Base-by-base conservation (phyloP, 2,888 invertebrate species). In the Agapetus fuscipes region DNA sequence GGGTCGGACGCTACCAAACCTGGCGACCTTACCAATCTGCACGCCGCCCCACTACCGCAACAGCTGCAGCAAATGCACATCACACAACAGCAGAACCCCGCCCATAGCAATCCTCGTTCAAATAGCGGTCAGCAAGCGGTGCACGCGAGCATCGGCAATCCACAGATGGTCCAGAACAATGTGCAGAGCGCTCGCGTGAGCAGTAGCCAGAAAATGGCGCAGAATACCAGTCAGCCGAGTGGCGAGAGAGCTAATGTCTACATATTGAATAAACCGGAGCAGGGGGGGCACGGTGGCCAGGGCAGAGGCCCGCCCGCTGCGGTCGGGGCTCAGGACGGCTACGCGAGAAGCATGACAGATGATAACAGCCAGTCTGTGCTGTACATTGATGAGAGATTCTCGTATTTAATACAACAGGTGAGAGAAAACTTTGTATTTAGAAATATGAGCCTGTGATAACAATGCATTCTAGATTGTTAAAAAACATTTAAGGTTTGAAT, bases 291-390 rank as follows among this genome's bases (percentile, higher is more conserved):
- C 12, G 24, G 12, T 26, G 34, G 10, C 30, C 20, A 33, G 7
- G 14, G 12, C 14, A 24, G 1, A 11, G 13, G 10, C 14, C 33
- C n/a, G 20, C 5, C 20, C 5, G 20, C 20, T 6, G 20, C 20
- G 9, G 20, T 20, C 20, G 20, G 20, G 20, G n/a, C n/a, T n/a
- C n/a, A n/a, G n/a, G n/a, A n/a, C n/a, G n/a, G n/a, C n/a, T n/a
- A 33, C 13, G 39, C 32, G 14, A 26, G 26, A 3, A 41, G 32
- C 13, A 20, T 41, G n/a, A 33, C 45, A 3, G 47, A 47, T 35
- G 47, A 47, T 17, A 47, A 47, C 15, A 41, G 39, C n/a, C 47
- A 47, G 27, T 47, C 47, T n/a, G 47, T 47, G 16, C 30, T 48
- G 10, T 43, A 36, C 17, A 45, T 48, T n/a, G 45, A 48, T n/a